These are phyloP conservation scores for Noctua janthina DNA, from an alignment of 2,888 invertebrate species.

Conservation along the genomic window DNA sequence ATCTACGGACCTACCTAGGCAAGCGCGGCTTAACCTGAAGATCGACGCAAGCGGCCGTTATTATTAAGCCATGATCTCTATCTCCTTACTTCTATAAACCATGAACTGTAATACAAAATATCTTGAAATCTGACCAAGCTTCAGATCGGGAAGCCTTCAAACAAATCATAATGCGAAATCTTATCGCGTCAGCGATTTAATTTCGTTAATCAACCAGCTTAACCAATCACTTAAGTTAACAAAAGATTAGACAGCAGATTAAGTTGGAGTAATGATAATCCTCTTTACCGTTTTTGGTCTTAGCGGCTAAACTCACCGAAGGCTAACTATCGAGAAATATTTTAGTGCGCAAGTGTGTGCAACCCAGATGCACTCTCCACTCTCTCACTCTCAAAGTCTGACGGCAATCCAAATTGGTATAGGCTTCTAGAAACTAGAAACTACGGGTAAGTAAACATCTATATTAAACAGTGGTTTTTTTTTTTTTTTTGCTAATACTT, in stretches of 20 bases:
- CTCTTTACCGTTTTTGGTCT: background rate
- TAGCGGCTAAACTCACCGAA: background rate
- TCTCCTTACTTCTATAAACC: too few relatives aligned
- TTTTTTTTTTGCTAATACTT: too few relatives aligned
- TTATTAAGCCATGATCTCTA: too few relatives aligned
- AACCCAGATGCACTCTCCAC: background rate
- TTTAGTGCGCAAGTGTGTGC: background rate
- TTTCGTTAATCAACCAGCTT: background rate
- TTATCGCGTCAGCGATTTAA: background rate
- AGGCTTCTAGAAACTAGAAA: background rate
- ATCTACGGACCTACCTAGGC: too few relatives aligned
- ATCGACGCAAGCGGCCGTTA: too few relatives aligned
- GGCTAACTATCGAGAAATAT: background rate
- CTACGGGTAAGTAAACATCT: background rate
- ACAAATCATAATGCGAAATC: too few relatives aligned
- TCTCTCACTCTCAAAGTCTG: background rate
- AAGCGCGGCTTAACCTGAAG: too few relatives aligned
- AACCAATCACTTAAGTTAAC: slow-evolving; percentile 15
- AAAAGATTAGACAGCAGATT: background rate
- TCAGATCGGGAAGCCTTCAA: background rate
- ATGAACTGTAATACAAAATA: background rate
- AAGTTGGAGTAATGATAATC: background rate
- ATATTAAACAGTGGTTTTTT: background rate
- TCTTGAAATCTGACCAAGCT: background rate
- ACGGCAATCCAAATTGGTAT: background rate